Evolutionary conservation across 1,140 invertebrate genomes (phyloP).

Genomic region (Apis laboriosa): DNA sequence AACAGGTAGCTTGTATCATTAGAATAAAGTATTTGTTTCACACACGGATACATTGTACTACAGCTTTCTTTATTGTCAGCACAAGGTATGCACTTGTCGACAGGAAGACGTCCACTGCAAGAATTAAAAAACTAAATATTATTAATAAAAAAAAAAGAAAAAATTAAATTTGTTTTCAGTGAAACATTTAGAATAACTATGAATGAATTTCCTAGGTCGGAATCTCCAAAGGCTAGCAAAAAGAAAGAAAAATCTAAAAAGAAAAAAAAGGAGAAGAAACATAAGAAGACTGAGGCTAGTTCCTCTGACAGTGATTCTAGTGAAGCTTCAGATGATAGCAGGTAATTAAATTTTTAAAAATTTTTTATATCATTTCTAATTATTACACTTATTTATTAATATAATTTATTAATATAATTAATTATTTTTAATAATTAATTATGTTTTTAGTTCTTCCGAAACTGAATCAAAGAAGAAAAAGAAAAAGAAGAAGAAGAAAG

Average conservation of each 20-base stretch:
- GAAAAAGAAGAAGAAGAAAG: conserved; percentile 75
- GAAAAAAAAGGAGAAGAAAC: conserved; percentile 77
- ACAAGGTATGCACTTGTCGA: conserved; percentile 79
- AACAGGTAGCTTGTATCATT: conserved; percentile 61
- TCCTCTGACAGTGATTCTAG: conserved; percentile 76
- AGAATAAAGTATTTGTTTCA: conserved; percentile 65
- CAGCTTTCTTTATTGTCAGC: conserved; percentile 77
- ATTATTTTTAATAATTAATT: too few relatives aligned
- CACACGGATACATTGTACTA: conserved; percentile 66
- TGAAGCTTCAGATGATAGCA: conserved; percentile 76
- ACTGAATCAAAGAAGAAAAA: conserved; percentile 75
- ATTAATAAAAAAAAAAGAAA: conserved; percentile 63
- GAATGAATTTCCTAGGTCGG: conserved; percentile 74
- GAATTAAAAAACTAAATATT: conserved; percentile 66
- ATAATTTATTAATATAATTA: not conserved
- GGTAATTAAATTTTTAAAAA: conserved; percentile 53
- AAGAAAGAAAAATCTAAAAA: conserved; percentile 79
- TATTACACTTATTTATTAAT: not conserved
- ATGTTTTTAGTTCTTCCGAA: conserved; percentile 67
- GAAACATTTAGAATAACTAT: conserved; percentile 39
- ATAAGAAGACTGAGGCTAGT: conserved; percentile 73
- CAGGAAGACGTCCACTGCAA: conserved; percentile 79
- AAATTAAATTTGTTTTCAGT: conserved; percentile 36
- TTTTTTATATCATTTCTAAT: not conserved
- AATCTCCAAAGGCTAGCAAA: conserved; percentile 74